Evolutionary conservation across 1,140 invertebrate species (phyloP), one percentile per base, ranked within the genome.

Genomic region (Meloidogyne chitwoodi): DNA sequence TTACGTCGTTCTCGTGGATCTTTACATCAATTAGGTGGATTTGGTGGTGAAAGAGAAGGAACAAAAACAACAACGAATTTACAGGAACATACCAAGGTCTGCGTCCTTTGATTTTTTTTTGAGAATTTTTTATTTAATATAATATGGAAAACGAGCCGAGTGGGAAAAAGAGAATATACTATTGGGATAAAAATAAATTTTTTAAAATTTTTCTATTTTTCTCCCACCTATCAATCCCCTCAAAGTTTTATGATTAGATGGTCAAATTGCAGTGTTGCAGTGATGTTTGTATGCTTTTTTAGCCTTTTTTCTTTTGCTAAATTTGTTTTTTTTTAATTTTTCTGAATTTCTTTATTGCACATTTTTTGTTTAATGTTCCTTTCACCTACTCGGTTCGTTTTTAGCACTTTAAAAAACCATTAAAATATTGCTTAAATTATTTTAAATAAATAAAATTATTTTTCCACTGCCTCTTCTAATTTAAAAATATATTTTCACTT

Each of bases 1-100:
- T 64, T 86, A 75, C 71, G 86, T 14, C 74, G 86, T 31, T 79
- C 75, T 16, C 79, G 85, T 12, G 74, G 78, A 1, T 85, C 84
- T 24, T 81, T 86, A 19, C 84, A 85, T 66, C 84, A 85, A 64
- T 44, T 81, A 24, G 79, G 79, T 22, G n/a, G n/a, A n/a, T 34
- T 38, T 12, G 11, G 26, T 19, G 24, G 12, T 19, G 69, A 74
- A 24, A 29, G 16, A 31, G 65, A 22, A n/a, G 11, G 29, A 16
- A 2, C 10, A 14, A 16, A 11, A 22, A n/a, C 38, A n/a, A 44
- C 38, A 31, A n/a, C 69, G 22, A 26, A 74, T 56, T 68, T 77
- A 68, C 77, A 66, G 63, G 72, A 79, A 74, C 81, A 81, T 77
- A 77, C 82, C 38, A 87, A 86, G 85, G 84, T 86, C 74, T 87